Evolutionary conservation across 2,797 vertebrate species (phyloP).

Genomic region (Gorsachius magnificus): DNA sequence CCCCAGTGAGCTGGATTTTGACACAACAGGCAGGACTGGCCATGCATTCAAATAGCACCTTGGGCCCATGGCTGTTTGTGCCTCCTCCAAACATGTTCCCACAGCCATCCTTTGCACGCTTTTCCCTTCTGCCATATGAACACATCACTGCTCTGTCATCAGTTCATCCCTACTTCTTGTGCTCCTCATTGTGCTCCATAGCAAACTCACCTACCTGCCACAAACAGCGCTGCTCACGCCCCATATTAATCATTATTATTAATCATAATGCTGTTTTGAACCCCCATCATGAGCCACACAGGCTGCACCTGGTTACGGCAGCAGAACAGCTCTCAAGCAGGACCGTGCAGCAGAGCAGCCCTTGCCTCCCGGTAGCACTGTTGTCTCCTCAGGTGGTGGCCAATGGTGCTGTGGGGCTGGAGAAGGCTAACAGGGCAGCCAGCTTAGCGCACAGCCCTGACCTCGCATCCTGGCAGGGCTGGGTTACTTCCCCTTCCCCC

Average conservation of each 20-base stretch:
- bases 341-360: not conserved
- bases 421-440: not conserved
- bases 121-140: not conserved
- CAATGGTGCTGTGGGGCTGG: not conserved
- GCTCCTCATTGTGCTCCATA: rapidly evolving
- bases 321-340: rapidly evolving
- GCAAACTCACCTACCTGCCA: not conserved
- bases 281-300: rapidly evolving
- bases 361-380: not conserved
- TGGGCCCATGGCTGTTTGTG: not conserved
- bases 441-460: not conserved
- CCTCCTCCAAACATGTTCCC: not conserved
- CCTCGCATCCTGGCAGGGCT: not conserved
- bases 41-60: not conserved
- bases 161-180: not conserved
- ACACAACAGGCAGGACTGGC: not conserved
- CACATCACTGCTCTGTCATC: not conserved
- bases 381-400: not conserved
- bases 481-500: not conserved
- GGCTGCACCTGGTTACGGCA: rapidly evolving
- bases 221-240: not conserved
- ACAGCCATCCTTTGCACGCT: not conserved
- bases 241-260: not conserved
- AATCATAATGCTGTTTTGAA: not conserved
- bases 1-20: not conserved